Conservation (phyloP, 2,888 invertebrate genomes). For the Drosophila heteroneura region DNA sequence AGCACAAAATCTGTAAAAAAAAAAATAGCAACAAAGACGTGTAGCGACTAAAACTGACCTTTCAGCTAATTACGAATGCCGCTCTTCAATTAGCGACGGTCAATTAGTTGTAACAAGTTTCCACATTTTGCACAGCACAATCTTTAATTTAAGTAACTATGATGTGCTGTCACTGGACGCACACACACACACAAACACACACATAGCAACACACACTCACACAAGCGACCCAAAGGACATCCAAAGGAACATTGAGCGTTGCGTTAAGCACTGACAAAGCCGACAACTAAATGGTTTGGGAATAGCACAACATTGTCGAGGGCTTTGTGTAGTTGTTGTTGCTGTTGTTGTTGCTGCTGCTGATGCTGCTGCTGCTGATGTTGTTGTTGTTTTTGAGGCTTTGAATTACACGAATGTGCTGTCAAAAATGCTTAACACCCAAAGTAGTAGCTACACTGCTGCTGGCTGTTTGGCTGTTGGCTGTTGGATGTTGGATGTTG, state of each 20-base stretch:
- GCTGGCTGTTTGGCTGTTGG: not conserved
- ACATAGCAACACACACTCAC: not conserved
- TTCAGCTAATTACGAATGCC: not conserved
- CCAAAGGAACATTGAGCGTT: not conserved
- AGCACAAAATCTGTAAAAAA: not conserved
- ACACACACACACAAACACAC: not conserved
- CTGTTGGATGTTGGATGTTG: not conserved
- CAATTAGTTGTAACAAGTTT: slow-evolving; percentile 28
- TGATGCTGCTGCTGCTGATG: not conserved
- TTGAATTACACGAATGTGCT: slow-evolving; percentile 73
- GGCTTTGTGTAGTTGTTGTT: slow-evolving; percentile 4
- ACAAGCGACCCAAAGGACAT: slow-evolving; percentile 2
- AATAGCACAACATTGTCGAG: slow-evolving; percentile 34
- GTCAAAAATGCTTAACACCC: slow-evolving; percentile 71
- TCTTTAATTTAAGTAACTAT: slow-evolving; percentile 29
- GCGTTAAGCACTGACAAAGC: slow-evolving; percentile 61
- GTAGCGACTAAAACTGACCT: slow-evolving; percentile 7
- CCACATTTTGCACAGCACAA: slow-evolving; percentile 8
- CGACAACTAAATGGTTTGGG: slow-evolving; percentile 67
- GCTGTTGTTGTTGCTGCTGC: not conserved
- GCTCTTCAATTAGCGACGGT: slow-evolving; percentile 31
- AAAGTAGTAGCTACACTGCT: slow-evolving; percentile 22
- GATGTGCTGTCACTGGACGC: slow-evolving; percentile 35
- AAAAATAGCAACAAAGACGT: not conserved
- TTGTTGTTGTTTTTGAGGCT: slow-evolving; percentile 33